Base-by-base conservation (phyloP, 2,797 vertebrate species). In the Menidia menidia region DNA sequence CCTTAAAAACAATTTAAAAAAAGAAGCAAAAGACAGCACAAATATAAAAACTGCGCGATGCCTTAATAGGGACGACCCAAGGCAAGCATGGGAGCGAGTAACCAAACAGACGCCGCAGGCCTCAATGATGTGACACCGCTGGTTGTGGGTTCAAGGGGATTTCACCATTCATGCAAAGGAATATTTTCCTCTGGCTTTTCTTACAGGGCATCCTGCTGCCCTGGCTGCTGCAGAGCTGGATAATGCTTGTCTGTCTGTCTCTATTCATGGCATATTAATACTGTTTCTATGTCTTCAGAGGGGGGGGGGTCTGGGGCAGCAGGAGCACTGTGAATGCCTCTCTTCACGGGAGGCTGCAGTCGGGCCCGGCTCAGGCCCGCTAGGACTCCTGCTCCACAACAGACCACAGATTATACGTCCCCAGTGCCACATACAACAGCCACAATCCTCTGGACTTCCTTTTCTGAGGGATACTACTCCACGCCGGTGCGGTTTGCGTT, bases 181-280 rank as follows among this genome's bases (percentile, higher is more conserved):
- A 81, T 77, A 68, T 81, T 83, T 84, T 78, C 75, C 71, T 78
- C 77, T 83, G 60, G 82, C 83, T 87, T 39, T 80, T 83, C 83
- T 82, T 73, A 62, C 63, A 60, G 81, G 77, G 78, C 79, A 76
- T 87, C 79, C 87, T 84, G 80, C 82, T 71, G 48, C 80, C 66
- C 72, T 67, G 59, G 80, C 45, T 30, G 60, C 78, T 70, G 78
- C 79, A 77, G 66, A 3, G 47, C 75, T 63, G 83, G 87, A 94
- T 91, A 93, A 93, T 86, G 82, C 83, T 71, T 58, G 87, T 90
- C 88, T 92, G 90, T 93, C 88, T 81, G 84, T 90, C 77, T 91
- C 82, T 85, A 93, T 93, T 93, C 90, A 92, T 78, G 78, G 85
- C 86, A 90, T 93, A 93, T 94, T 94, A 93, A 94, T 91, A 92